Base-by-base conservation (phyloP, 2,797 vertebrate species). In the Acomys russatus region DNA sequence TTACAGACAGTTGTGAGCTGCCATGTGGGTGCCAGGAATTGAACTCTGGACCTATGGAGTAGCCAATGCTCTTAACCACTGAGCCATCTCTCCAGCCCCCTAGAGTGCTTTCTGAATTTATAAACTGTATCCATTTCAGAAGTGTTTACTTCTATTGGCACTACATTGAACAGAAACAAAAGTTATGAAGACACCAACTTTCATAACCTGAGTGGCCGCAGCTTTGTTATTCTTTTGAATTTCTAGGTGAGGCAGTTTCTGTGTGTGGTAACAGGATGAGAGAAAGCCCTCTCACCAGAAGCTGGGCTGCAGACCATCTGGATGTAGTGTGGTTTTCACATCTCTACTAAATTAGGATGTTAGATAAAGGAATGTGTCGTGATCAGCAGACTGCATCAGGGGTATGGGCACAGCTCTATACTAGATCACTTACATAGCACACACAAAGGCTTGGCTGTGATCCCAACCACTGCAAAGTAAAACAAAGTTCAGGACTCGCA, bases 121-220 rank as follows among this genome's bases (percentile, higher is more conserved):
- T 23, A 25, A 92, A 73, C 74, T 80, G 51, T 86, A 70, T 9
- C 51, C 20, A 20, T 88, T 82, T 61, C 23, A 84, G 23, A 95
- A 70, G 44, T 59, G 49, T 74, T 76, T n/a, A 78, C 59, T 77
- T 18, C 35, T 74, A 4, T 73, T 74, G 61, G 59, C 44, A 25
- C 64, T 76, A 30, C 68, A 23, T 83, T 83, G 78, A 30, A 66
- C 80, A 63, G 68, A 96, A 95, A 64, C 63, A 90, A 70, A 91
- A 92, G 18, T 49, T 25, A 70, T 49, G 35, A 68, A 68, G 51
- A 18, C 17, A 73, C 14, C 2, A 4, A 8, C 78, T 92, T 49
- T 87, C 15, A 71, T 25, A 4, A 76, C 82, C 15, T 80, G 51
- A 15, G 78, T 77, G 66, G 73, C 33, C 11, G 17, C 68, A 85